These are phyloP conservation scores for Dasysyrphus albostriatus DNA, from an alignment of 2,888 invertebrate species.

Conservation along the genomic window DNA sequence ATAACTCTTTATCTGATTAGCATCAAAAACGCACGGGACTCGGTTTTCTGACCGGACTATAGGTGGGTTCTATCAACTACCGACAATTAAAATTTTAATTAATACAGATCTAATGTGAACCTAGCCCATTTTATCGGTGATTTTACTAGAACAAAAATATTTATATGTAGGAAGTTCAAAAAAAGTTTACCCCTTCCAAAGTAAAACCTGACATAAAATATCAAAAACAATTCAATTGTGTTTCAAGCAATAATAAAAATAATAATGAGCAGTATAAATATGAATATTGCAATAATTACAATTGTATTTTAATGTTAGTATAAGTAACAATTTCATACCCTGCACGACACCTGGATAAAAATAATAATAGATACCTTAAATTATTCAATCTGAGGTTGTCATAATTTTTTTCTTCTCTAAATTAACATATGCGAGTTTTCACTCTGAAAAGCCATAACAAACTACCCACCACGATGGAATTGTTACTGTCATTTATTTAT, in stretches of 20 bases:
- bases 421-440: not conserved
- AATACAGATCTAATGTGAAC: too few relatives aligned
- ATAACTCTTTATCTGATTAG: too few relatives aligned
- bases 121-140: too few relatives aligned
- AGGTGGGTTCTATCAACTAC: too few relatives aligned
- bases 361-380: not conserved
- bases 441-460: not conserved
- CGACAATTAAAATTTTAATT: too few relatives aligned
- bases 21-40: too few relatives aligned
- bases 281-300: not conserved
- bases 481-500: not conserved
- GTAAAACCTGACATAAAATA: not conserved
- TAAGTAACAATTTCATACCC: not conserved
- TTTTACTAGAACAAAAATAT: too few relatives aligned
- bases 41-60: too few relatives aligned
- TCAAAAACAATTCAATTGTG: too few relatives aligned
- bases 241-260: not conserved
- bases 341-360: slow-evolving; percentile 7
- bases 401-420: not conserved
- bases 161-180: too few relatives aligned
- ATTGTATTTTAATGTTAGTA: not conserved
- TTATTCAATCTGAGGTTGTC: not conserved
- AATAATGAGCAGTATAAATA: not conserved
- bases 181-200: too few relatives aligned
- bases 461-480: slow-evolving; percentile 7